Evolutionary conservation across 2,888 invertebrate species (phyloP), one percentile per base, ranked within the genome.

Genomic region (Apotomis turbidana): DNA sequence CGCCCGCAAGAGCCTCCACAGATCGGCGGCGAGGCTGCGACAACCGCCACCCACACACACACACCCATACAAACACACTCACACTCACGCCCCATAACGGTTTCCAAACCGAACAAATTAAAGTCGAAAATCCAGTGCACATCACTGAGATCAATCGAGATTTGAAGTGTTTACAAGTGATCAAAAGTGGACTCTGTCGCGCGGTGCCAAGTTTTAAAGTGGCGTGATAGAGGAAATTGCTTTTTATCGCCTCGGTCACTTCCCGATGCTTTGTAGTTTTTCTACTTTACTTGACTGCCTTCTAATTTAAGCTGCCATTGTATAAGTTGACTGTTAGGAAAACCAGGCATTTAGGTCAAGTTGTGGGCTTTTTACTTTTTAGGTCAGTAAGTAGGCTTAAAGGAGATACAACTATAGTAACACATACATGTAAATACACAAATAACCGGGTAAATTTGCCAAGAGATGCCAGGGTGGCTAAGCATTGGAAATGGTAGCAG

Each of bases 1-100:
- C 90, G 90, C 89, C 85, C 89, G 81, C 86, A 78, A 82, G 83
- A 83, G 86, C 85, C 82, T 78, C 76, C 85, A 81, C 83, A 74
- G 76, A 78, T 76, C 75, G 76, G 78, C 82, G 81, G 80, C 76
- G 79, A 77, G 78, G 71, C 60, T 38, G 73, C 68, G 54, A 74
- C 67, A 69, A 60, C 63, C 62, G 27, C 27, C 27, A 27, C 27
- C 27, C 27, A 27, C 27, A 27, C 27, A 27, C 27, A 27, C 27
- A 27, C 27, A 27, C 27, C 1, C 27, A 27, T 2, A 27, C 27
- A 27, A 1, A 27, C 27, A 27, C 27, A 27, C 27, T 2, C 27
- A 27, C 27, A 27, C 27, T 27, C 27, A 27, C 27, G 27, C 27
- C 2, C 27, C 27, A 27, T 2, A 36, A 46, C 15, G n/a, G 15